phyloP scores from a whole-genome alignment of 2,888 invertebrate species.

The Dioctria rufipes region DNA sequence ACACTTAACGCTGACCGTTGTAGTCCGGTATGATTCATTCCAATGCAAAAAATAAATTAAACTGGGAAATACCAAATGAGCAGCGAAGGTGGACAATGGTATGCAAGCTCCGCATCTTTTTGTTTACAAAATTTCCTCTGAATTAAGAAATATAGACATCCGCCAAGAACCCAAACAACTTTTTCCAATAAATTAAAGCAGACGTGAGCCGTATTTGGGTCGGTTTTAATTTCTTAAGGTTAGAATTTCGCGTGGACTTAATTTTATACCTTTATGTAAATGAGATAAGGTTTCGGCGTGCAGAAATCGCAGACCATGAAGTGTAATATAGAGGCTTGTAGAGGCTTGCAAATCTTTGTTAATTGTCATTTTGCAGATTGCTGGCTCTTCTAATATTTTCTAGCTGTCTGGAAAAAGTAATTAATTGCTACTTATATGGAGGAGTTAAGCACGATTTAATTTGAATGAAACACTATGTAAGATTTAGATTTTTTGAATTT shows the following conservation, averaged over 20 bases:
- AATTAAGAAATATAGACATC: slow-evolving; percentile 12
- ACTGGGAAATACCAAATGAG: slow-evolving; percentile 33
- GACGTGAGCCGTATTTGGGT: slow-evolving; percentile 14
- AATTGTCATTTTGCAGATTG: too few relatives aligned
- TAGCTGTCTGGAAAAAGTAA: too few relatives aligned
- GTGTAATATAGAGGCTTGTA: too few relatives aligned
- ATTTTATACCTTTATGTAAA: slow-evolving; percentile 1
- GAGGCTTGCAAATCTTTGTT: too few relatives aligned
- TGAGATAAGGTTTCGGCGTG: not conserved
- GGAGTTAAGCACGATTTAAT: too few relatives aligned
- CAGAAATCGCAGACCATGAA: too few relatives aligned
- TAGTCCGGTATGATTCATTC: slow-evolving; percentile 17
- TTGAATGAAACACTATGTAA: too few relatives aligned
- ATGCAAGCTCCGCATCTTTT: slow-evolving; percentile 31
- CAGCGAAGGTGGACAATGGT: slow-evolving; percentile 22
- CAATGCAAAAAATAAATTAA: slow-evolving; percentile 25
- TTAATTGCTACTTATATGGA: too few relatives aligned
- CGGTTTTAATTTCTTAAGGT: not conserved
- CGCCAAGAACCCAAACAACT: slow-evolving; percentile 33
- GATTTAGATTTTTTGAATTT: too few relatives aligned
- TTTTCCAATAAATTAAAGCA: not conserved
- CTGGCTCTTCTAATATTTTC: too few relatives aligned
- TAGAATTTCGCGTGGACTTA: slow-evolving; percentile 10
- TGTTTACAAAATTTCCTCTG: not conserved
- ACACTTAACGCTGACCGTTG: not conserved